A percentile compares a stretch with the other conserved stretches of the same genome.
Conservation (phyloP, 2,113 vertebrate species). For the Fregetta grallaria region DNA sequence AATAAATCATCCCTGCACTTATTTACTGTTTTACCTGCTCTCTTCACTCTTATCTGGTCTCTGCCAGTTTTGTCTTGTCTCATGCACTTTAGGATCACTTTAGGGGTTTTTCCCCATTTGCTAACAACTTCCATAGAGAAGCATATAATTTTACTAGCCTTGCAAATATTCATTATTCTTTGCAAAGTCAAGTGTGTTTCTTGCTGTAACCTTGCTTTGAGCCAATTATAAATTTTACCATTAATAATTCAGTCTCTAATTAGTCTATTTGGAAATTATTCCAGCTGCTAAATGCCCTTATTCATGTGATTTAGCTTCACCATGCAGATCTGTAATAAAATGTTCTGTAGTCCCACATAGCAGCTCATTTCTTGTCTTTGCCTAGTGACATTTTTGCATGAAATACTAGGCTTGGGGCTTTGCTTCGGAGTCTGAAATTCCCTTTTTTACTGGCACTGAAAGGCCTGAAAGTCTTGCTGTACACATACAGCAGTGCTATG, state of each 20-base stretch:
- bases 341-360: background rate
- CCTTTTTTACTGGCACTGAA: background rate
- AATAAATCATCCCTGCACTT: slow-evolving; percentile 23
- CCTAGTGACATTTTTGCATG: background rate
- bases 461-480: background rate
- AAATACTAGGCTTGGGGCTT: background rate
- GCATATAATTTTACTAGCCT: slow-evolving; percentile 21
- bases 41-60: background rate
- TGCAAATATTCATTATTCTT: slow-evolving; percentile 44
- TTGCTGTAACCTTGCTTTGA: slow-evolving; percentile 36
- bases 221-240: slow-evolving; percentile 37
- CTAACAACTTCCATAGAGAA: slow-evolving; percentile 4
- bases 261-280: slow-evolving; percentile 52
- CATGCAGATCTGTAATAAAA: background rate
- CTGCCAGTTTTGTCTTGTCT: slow-evolving; percentile 19
- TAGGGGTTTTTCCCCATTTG: background rate
- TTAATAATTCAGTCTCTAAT: slow-evolving; percentile 45
- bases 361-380: background rate
- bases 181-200: slow-evolving; percentile 38
- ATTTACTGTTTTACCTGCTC: slow-evolving; percentile 13
- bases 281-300: slow-evolving; percentile 37
- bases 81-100: background rate
- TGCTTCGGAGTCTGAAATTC: background rate
- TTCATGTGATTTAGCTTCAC: slow-evolving; percentile 1
- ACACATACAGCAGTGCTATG: background rate